Evolutionary conservation across 2,113 vertebrate genomes (phyloP).

Genomic region (Dinomys branickii): DNA sequence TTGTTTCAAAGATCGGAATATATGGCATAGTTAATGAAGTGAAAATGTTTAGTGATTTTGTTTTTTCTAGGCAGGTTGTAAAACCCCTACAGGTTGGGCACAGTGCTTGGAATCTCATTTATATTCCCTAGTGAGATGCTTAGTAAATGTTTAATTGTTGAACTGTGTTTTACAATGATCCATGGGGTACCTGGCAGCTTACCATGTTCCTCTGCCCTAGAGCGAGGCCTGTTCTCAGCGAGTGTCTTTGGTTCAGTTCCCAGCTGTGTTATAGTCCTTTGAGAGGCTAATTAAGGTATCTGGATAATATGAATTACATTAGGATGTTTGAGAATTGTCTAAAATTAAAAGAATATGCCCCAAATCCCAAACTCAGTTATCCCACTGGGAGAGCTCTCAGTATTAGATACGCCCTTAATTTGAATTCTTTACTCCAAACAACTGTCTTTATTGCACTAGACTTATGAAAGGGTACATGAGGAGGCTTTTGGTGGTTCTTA

Average conservation of each 20-base stretch:
- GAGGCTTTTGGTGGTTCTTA: neutral
- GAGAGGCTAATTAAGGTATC: conserved; percentile 36
- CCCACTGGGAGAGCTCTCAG: neutral
- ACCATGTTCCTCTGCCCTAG: neutral
- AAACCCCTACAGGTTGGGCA: neutral
- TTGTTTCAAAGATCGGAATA: conserved; percentile 29
- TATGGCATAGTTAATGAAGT: neutral
- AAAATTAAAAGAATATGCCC: conserved; percentile 51
- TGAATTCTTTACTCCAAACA: neutral
- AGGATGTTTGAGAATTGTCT: neutral
- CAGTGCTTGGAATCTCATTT: neutral
- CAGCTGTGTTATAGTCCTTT: neutral
- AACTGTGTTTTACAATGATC: conserved; percentile 41
- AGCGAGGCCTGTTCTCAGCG: neutral
- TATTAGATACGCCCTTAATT: neutral
- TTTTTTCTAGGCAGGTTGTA: neutral
- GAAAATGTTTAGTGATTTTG: neutral
- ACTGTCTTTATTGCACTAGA: neutral
- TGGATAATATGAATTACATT: neutral
- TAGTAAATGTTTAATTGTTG: conserved; percentile 39
- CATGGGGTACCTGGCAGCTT: neutral
- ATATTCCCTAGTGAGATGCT: neutral
- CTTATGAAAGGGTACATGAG: neutral
- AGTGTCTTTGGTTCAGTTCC: neutral
- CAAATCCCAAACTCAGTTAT: neutral